These are phyloP conservation scores for Aphrophora alni DNA, from an alignment of 2,888 invertebrate genomes.

Conservation along the genomic window DNA sequence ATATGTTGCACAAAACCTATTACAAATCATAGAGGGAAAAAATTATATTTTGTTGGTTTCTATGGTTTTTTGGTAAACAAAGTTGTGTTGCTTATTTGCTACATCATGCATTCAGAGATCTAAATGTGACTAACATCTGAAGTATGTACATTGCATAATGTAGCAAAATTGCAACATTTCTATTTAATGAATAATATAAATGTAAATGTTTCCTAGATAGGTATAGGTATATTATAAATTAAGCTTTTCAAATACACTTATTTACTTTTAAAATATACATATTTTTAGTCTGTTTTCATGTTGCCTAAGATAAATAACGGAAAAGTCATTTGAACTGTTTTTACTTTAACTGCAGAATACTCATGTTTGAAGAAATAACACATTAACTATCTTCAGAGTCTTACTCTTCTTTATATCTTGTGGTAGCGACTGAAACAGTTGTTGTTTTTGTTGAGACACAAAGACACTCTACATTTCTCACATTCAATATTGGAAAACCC, in stretches of 20 bases:
- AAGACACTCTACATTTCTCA: conserved; percentile 6
- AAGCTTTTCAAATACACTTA: too few relatives aligned
- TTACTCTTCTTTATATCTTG: not conserved
- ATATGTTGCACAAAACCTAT: too few relatives aligned
- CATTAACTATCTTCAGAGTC: too few relatives aligned
- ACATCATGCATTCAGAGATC: not conserved
- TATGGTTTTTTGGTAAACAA: too few relatives aligned
- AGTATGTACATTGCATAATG: not conserved
- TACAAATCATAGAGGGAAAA: too few relatives aligned
- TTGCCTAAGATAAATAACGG: too few relatives aligned
- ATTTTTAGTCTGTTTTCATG: not conserved
- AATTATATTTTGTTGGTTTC: too few relatives aligned
- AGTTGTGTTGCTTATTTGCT: not conserved
- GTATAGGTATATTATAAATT: too few relatives aligned
- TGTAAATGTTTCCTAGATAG: not conserved
- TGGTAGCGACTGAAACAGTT: conserved; percentile 18
- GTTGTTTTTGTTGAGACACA: conserved; percentile 27
- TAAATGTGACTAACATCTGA: not conserved
- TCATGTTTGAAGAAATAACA: too few relatives aligned
- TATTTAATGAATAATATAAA: not conserved
- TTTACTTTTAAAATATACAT: not conserved
- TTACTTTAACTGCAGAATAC: not conserved
- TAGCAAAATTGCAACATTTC: not conserved
- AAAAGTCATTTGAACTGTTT: not conserved
- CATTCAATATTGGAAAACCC: conserved; percentile 7